phyloP scores from a whole-genome alignment of 2,797 vertebrate genomes.

The Sebastes steindachneri region DNA sequence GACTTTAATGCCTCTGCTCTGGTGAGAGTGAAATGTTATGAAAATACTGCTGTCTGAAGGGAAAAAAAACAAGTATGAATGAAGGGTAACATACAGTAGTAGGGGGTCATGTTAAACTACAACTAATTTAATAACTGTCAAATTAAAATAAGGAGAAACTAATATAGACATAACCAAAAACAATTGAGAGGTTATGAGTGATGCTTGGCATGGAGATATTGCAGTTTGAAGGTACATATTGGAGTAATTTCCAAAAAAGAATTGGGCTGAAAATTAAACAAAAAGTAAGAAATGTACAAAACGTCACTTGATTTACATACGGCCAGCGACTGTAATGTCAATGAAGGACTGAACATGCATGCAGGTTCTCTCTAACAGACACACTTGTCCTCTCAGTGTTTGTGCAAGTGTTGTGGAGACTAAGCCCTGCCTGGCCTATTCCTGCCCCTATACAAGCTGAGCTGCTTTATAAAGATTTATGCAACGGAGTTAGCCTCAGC shows the following conservation, averaged over 20 bases:
- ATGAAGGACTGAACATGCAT: constrained; percentile 8
- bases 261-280: background rate
- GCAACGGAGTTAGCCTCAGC: constrained; percentile 71
- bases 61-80: background rate
- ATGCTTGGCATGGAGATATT: background rate
- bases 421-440: constrained; percentile 66
- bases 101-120: background rate
- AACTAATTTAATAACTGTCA: background rate
- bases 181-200: background rate
- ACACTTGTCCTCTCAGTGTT: background rate
- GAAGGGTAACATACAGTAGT: background rate
- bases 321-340: background rate
- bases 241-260: background rate
- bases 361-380: constrained; percentile 17
- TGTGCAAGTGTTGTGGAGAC: constrained; percentile 40
- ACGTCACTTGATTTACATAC: background rate
- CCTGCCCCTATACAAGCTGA: constrained; percentile 69
- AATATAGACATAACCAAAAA: no score
- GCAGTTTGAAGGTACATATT: background rate
- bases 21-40: background rate
- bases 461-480: constrained; percentile 81
- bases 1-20: background rate
- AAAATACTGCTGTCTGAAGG: background rate
- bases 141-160: background rate
- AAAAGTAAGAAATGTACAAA: background rate